phyloP scores from a whole-genome alignment of 2,888 invertebrate genomes.

The Balanococcus diminutus region DNA sequence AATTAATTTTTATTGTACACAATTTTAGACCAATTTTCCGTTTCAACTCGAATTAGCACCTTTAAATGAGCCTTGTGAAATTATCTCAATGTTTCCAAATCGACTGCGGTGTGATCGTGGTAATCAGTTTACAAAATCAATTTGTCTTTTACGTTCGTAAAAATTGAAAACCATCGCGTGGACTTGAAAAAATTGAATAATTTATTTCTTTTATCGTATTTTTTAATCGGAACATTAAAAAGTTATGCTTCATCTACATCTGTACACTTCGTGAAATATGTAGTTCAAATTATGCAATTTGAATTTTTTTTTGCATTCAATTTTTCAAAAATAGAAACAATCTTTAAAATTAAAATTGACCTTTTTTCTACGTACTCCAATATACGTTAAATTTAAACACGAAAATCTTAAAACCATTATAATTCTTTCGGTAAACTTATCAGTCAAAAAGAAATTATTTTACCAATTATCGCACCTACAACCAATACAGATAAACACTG shows the following conservation, averaged over 20 bases:
- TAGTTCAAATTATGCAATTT: neutral
- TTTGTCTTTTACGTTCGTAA: neutral
- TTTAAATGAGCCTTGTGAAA: neutral
- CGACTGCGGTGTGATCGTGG: neutral
- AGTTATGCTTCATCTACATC: neutral
- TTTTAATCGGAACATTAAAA: neutral
- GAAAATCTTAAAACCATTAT: neutral
- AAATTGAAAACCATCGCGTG: neutral
- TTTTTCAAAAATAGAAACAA: neutral
- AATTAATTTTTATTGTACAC: neutral
- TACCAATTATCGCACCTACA: neutral
- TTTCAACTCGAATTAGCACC: neutral
- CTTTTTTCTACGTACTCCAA: neutral
- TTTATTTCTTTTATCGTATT: neutral
- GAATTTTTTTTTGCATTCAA: neutral
- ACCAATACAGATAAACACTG: neutral
- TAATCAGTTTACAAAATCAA: neutral
- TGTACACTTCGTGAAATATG: neutral
- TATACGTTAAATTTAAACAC: neutral
- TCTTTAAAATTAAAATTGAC: neutral
- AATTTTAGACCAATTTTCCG: constrained; percentile 9
- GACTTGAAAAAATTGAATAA: neutral
- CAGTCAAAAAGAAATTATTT: neutral
- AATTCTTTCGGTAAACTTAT: neutral
- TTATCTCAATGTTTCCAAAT: neutral